Evolutionary conservation across 1,140 invertebrate species (phyloP).

Genomic region (Rhynchophorus ferrugineus): DNA sequence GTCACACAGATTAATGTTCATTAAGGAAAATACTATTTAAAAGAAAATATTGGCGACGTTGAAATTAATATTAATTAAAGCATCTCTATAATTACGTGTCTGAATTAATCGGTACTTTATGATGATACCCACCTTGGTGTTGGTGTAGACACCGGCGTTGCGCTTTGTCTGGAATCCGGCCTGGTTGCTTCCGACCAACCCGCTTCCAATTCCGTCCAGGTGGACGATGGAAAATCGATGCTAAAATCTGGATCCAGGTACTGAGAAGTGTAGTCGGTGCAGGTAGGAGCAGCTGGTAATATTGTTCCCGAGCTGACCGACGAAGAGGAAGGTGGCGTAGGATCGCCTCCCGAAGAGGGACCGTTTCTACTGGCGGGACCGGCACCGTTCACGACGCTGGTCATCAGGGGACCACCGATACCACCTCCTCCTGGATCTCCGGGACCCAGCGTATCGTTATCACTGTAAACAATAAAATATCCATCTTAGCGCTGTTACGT

Average conservation of each 20-base stretch:
- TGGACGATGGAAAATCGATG: constrained; percentile 51
- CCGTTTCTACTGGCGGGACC: constrained; percentile 33
- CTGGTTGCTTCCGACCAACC: constrained; percentile 38
- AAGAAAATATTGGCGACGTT: too few relatives aligned
- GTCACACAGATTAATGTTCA: too few relatives aligned
- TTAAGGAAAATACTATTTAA: too few relatives aligned
- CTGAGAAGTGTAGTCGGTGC: constrained; percentile 37
- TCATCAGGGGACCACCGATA: constrained; percentile 57
- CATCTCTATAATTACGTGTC: too few relatives aligned
- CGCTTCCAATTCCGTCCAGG: constrained; percentile 45
- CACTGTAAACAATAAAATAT: constrained; percentile 30
- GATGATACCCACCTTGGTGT: constrained; percentile 39
- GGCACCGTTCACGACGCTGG: constrained; percentile 55
- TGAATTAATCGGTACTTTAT: too few relatives aligned
- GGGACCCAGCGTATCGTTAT: constrained; percentile 44
- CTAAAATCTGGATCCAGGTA: constrained; percentile 48
- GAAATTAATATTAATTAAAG: too few relatives aligned
- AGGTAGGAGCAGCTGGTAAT: constrained; percentile 21
- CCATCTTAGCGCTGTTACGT: background rate
- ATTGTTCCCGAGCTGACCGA: constrained; percentile 27
- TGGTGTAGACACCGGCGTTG: constrained; percentile 42
- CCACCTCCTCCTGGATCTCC: constrained; percentile 37
- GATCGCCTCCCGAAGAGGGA: constrained; percentile 14
- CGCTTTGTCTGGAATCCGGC: constrained; percentile 52
- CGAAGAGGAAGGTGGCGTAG: constrained; percentile 32